Evolutionary conservation across 2,888 invertebrate genomes (phyloP), one percentile per base, ranked within the genome.

Genomic region (Taenaris catops): DNA sequence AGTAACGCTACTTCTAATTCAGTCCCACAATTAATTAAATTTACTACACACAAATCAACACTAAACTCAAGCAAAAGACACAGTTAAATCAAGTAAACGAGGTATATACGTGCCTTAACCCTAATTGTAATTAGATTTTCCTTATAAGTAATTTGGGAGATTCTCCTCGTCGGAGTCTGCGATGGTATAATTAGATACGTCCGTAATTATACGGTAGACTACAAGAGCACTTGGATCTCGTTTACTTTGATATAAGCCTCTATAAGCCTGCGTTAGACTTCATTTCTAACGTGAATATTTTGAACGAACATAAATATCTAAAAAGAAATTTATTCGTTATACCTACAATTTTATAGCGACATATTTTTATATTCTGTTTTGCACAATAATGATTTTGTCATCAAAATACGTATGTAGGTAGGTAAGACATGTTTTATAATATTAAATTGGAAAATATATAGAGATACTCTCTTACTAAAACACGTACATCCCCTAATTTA

Each of bases 121-220:
- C 49, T 67, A 66, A 72, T 65, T 70, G 64, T 75, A 73, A 75
- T 75, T 71, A 66, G 72, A 63, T 71, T 71, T n/a, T 63, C 65
- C 68, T 73, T 70, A 76, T 73, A 75, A 70, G 72, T 76, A 78
- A 76, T 78, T 78, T 71, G 59, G 75, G 64, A 73, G 76, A 69
- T 72, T 73, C 71, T 66, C 72, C 63, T 65, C 65, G 58, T 60
- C 46, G 55, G 54, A 59, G 47, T 62, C 65, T 47, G 62, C 63
- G 69, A 69, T 73, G 68, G 74, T 74, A 75, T 79, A 78, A 80
- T 80, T 78, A 80, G 80, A 79, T 78, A 79, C 68, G 76, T 76
- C 72, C 71, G 72, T 80, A 80, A 80, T 80, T 78, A 78, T 73
- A 68, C 58, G 65, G 64, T 61, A 69, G 68, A 71, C 58, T 63